These are phyloP conservation scores for Aphis craccivora DNA, from an alignment of 1,140 invertebrate species.

Conservation along the genomic window DNA sequence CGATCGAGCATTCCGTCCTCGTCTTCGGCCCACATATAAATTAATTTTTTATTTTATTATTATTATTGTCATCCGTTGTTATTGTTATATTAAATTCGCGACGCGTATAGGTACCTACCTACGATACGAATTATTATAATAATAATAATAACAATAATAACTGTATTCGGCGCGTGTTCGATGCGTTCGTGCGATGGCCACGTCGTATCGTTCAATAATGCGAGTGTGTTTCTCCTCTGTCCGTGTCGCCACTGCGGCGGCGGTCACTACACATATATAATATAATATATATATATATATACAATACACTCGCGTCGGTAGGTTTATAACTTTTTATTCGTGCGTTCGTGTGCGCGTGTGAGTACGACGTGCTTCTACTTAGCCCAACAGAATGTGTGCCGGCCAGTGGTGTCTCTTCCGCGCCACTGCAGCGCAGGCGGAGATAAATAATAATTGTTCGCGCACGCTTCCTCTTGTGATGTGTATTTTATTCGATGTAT, in stretches of 20 bases:
- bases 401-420: background rate
- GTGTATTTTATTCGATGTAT: background rate
- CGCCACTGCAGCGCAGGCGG: no score
- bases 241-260: background rate
- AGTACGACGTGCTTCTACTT: background rate
- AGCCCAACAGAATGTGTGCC: background rate
- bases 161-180: background rate
- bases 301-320: background rate
- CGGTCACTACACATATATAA: background rate
- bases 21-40: conserved; percentile 44
- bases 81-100: background rate
- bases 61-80: background rate
- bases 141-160: background rate
- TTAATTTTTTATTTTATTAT: background rate
- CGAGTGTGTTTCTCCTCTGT: background rate
- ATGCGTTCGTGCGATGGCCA: background rate
- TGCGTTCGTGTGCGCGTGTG: background rate
- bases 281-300: no score
- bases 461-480: background rate
- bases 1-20: conserved; percentile 32
- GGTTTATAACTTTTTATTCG: no score
- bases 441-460: background rate
- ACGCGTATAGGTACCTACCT: background rate
- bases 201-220: background rate
- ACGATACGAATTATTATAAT: background rate